Percentiles rank a stretch among this genome's conserved stretches.
Evolutionary conservation across 2,888 invertebrate species (phyloP).

Genomic region (Sarcophaga carnaria): DNA sequence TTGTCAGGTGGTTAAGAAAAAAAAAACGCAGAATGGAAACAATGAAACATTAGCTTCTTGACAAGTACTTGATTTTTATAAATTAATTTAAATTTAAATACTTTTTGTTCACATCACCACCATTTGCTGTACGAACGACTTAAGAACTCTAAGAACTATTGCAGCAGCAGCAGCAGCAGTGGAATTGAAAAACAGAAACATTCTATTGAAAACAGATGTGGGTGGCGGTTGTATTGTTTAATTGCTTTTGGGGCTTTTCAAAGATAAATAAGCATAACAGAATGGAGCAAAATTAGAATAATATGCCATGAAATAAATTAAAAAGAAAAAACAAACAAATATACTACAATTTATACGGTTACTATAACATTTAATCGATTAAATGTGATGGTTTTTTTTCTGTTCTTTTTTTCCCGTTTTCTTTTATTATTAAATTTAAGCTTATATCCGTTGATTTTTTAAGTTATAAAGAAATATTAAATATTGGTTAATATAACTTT

Average conservation of each 20-base stretch:
- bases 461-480: constrained; percentile 28
- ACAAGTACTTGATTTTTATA: constrained; percentile 65
- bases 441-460: constrained; percentile 61
- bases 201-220: constrained; percentile 40
- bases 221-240: constrained; percentile 54
- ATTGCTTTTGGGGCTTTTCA: constrained; percentile 55
- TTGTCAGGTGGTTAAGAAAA: constrained; percentile 61
- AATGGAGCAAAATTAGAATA: background rate
- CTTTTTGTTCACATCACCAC: background rate
- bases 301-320: background rate
- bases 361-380: constrained; percentile 31
- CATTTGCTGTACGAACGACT: background rate
- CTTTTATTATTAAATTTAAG: constrained; percentile 7
- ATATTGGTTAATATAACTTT: constrained; percentile 4
- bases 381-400: background rate
- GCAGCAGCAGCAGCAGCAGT: background rate
- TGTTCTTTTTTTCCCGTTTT: background rate
- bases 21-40: constrained; percentile 3
- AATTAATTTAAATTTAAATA: constrained; percentile 62
- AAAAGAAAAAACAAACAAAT: background rate
- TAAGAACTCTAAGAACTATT: constrained; percentile 6
- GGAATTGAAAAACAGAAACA: background rate
- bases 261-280: background rate
- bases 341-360: constrained; percentile 43
- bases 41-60: constrained; percentile 61